Conservation (phyloP, 92 coral and sea anemone genomes). For the Virgularia gustaviana region DNA sequence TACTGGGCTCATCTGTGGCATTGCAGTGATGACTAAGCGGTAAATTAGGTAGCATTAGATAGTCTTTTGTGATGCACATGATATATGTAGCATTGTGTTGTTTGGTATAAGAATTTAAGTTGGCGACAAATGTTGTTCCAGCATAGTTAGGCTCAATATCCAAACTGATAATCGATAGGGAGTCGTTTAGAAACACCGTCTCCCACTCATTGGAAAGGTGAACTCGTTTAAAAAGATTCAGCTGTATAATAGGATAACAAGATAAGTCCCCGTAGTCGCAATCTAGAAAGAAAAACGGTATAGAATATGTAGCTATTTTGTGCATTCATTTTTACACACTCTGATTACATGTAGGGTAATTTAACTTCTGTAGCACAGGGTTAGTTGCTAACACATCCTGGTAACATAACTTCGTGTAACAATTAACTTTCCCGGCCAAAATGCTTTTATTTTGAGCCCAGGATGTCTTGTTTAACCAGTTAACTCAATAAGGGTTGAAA, state of each 20-base stretch:
- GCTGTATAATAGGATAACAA: background rate
- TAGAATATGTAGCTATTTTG: too few relatives aligned
- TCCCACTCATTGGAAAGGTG: constrained; percentile 2
- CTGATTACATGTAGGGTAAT: too few relatives aligned
- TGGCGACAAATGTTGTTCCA: constrained; percentile 44
- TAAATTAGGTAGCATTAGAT: background rate
- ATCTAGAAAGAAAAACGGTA: background rate
- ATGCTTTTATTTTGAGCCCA: too few relatives aligned
- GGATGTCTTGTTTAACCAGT: too few relatives aligned
- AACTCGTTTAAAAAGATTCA: constrained; percentile 4
- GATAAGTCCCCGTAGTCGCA: background rate
- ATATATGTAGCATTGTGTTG: background rate
- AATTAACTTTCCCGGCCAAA: too few relatives aligned
- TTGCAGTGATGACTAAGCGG: constrained; percentile 14
- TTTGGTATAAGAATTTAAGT: background rate
- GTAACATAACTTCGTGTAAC: too few relatives aligned
- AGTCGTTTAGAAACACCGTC: background rate
- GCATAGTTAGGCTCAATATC: constrained; percentile 29
- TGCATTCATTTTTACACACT: too few relatives aligned
- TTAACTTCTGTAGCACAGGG: too few relatives aligned
- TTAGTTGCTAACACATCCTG: too few relatives aligned
- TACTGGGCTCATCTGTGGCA: background rate
- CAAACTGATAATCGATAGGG: constrained; percentile 24
- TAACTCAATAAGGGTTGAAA: too few relatives aligned
- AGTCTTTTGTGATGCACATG: constrained; percentile 48